Percentiles rank a stretch among this genome's conserved stretches.
Conservation (phyloP, 2,888 invertebrate species). For the Noctua pronuba region DNA sequence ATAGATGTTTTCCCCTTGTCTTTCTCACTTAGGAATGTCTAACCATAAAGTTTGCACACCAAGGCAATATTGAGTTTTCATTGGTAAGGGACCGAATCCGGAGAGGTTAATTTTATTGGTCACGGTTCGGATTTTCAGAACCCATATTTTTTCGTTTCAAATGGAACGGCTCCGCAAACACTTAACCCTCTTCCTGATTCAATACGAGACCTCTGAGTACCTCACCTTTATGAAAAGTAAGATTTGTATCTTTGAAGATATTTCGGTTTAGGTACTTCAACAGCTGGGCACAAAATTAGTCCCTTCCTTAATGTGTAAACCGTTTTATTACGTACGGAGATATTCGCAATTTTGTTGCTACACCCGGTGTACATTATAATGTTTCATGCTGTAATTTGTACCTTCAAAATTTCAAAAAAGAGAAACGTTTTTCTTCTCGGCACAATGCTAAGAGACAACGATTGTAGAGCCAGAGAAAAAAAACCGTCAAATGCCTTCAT, state of each 20-base stretch:
- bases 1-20: not conserved
- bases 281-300: constrained; percentile 51
- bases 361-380: constrained; percentile 52
- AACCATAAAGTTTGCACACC: constrained; percentile 16
- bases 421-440: constrained; percentile 11
- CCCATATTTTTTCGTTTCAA: constrained; percentile 46
- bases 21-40: constrained; percentile 1
- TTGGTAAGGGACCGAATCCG: constrained; percentile 17
- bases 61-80: constrained; percentile 39
- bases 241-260: constrained; percentile 38
- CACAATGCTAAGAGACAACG: not conserved
- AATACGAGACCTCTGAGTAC: constrained; percentile 36
- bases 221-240: constrained; percentile 38
- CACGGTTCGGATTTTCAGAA: constrained; percentile 37
- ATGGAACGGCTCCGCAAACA: constrained; percentile 34
- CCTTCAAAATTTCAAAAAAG: constrained; percentile 20
- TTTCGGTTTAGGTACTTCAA: constrained; percentile 25
- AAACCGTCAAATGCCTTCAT: not conserved
- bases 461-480: constrained; percentile 2
- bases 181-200: constrained; percentile 39
- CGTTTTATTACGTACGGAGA: constrained; percentile 48
- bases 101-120: constrained; percentile 46
- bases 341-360: constrained; percentile 50
- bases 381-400: constrained; percentile 40
- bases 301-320: constrained; percentile 50